phyloP scores from a whole-genome alignment of 37 sponge, comb jelly and placozoan genomes.

The Tethya wilhelma region DNA sequence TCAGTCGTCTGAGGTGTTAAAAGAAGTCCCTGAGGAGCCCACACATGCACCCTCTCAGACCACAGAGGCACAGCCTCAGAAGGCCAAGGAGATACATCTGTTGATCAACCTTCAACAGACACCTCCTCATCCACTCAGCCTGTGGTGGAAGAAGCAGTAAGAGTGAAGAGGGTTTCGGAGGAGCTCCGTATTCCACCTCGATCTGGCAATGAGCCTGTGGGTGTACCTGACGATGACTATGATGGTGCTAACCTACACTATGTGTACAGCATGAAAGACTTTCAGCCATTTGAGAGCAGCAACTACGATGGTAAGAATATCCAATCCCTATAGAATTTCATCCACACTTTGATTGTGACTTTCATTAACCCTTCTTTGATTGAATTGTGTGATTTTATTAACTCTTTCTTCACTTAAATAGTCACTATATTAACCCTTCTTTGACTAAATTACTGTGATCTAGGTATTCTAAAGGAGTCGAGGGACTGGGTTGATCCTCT shows the following conservation, averaged over 20 bases:
- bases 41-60: too few relatives aligned
- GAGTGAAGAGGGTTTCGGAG: too few relatives aligned
- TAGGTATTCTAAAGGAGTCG: slow-evolving; percentile 22
- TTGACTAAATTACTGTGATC: background rate
- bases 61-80: too few relatives aligned
- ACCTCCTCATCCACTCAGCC: too few relatives aligned
- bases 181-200: too few relatives aligned
- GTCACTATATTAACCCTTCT: background rate
- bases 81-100: too few relatives aligned
- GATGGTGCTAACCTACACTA: slow-evolving; percentile 1
- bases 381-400: background rate
- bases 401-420: background rate
- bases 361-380: background rate
- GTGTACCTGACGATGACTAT: background rate
- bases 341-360: background rate
- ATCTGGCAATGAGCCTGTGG: background rate
- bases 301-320: slow-evolving; percentile 37
- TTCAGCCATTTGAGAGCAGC: slow-evolving; percentile 38
- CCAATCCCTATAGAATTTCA: background rate
- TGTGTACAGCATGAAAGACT: slow-evolving; percentile 41
- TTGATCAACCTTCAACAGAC: too few relatives aligned
- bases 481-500: slow-evolving; percentile 37
- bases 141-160: background rate
- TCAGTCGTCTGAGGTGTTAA: too few relatives aligned
- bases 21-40: too few relatives aligned